Base-by-base conservation (phyloP, 2,113 vertebrate species). In the Sorex araneus region DNA sequence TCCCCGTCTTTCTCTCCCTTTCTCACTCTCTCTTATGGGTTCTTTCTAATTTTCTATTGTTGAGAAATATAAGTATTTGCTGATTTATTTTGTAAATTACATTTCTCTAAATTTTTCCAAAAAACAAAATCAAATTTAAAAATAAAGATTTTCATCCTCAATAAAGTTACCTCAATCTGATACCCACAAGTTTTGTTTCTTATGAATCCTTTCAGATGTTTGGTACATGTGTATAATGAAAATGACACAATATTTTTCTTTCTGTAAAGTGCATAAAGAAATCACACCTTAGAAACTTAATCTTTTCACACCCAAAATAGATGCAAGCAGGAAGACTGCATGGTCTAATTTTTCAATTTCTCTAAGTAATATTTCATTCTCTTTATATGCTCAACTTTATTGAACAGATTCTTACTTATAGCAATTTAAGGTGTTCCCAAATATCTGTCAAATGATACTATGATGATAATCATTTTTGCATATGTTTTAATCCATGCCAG, bases 61-160 rank as follows among this genome's bases (percentile, higher is more conserved):
- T 66, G 27, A 60, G 57, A 66, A 66, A 30, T 66, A 66, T 66
- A 27, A 66, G 18, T 12, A 28, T 66, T 19, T 74, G 5, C 50
- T 76, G 57, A 23, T 12, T 66, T 63, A 32, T 82, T 71, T 85
- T 43, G 12, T 67, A 63, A 54, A n/a, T 64, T 74, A 25, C 30
- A 76, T 71, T 70, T 87, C 60, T 83, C 83, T 78, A 25, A 79
- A 47, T 79, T 25, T 9, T 88, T 90, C 8, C 15, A 67, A 79
- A 84, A 79, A 64, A 8, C 34, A 36, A 11, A 43, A 34, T 57
- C 3, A 87, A n/a, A 81, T 8, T 40, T 6, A 3, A 69, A 0
- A 28, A 6, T 21, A 54, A 60, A 18, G 2, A 2, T 57, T 87
- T 73, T 80, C 10, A 47, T 83, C 40, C 6, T 66, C 6, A 64